Evolutionary conservation across 1,140 invertebrate genomes (phyloP).

Genomic region (Caenorhabditis inopinata): DNA sequence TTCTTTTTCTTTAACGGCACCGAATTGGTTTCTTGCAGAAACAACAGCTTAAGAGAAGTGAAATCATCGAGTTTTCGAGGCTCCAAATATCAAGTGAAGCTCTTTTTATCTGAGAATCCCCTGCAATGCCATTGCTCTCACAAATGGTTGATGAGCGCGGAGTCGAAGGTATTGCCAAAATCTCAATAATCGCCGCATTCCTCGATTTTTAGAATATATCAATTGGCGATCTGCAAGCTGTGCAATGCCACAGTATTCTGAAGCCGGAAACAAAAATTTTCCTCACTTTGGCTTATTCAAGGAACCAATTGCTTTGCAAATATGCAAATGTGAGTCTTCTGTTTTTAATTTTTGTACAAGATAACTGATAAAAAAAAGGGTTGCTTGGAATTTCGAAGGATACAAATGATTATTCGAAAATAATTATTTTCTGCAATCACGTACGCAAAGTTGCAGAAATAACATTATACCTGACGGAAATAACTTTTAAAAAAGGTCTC

Average conservation of each 20-base stretch:
- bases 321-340: slow-evolving; percentile 37
- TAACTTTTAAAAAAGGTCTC: no score
- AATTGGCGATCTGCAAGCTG: slow-evolving; percentile 27
- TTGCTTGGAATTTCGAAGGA: no score
- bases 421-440: no score
- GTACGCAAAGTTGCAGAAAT: no score
- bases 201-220: neutral
- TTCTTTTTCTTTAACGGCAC: neutral
- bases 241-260: slow-evolving; percentile 1
- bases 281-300: slow-evolving; percentile 31
- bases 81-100: slow-evolving; percentile 14
- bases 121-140: slow-evolving; percentile 43
- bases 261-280: neutral
- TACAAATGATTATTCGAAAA: no score
- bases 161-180: neutral
- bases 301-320: slow-evolving; percentile 45
- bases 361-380: no score
- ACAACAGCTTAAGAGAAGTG: slow-evolving; percentile 46
- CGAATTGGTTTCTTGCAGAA: slow-evolving; percentile 18
- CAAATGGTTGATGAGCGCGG: slow-evolving; percentile 40
- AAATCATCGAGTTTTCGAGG: slow-evolving; percentile 28
- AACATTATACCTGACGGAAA: no score
- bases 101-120: slow-evolving; percentile 47
- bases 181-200: neutral
- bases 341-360: neutral